A percentile compares a stretch with the other conserved stretches of the same genome.
phyloP scores from a whole-genome alignment of 2,113 vertebrate genomes.

The Bos indicus region DNA sequence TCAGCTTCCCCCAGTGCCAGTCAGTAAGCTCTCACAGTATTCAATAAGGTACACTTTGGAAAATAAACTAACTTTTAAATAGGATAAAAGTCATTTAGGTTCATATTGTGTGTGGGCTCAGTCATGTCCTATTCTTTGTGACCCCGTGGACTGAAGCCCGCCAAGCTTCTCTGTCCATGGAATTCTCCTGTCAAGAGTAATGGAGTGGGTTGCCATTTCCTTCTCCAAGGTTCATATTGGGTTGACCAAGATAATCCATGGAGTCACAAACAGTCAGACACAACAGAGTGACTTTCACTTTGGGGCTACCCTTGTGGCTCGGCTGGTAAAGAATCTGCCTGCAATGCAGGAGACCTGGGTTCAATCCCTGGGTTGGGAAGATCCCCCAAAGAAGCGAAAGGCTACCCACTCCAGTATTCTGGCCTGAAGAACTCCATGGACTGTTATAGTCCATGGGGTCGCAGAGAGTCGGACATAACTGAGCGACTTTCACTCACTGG shows the following conservation, averaged over 20 bases:
- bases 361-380: not conserved
- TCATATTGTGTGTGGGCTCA: not conserved
- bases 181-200: not conserved
- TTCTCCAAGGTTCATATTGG: not conserved
- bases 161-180: not conserved
- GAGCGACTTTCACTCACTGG: not conserved
- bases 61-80: not conserved
- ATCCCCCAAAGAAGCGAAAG: not conserved
- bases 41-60: not conserved
- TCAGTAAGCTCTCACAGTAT: not conserved
- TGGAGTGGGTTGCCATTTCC: not conserved
- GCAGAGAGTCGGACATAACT: not conserved
- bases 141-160: not conserved
- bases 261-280: not conserved
- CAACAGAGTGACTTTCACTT: not conserved
- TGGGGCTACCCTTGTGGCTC: not conserved
- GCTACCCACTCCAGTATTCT: not conserved
- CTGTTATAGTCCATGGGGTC: too few species aligned
- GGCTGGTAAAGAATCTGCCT: not conserved
- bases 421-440: not conserved
- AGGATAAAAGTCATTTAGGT: not conserved
- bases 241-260: not conserved
- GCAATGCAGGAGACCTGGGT: not conserved
- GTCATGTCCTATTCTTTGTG: not conserved
- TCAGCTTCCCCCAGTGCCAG: not conserved